A percentile compares a stretch with the other conserved stretches of the same genome.
Evolutionary conservation across 2,797 vertebrate species (phyloP).

Genomic region (Falco cherrug): DNA sequence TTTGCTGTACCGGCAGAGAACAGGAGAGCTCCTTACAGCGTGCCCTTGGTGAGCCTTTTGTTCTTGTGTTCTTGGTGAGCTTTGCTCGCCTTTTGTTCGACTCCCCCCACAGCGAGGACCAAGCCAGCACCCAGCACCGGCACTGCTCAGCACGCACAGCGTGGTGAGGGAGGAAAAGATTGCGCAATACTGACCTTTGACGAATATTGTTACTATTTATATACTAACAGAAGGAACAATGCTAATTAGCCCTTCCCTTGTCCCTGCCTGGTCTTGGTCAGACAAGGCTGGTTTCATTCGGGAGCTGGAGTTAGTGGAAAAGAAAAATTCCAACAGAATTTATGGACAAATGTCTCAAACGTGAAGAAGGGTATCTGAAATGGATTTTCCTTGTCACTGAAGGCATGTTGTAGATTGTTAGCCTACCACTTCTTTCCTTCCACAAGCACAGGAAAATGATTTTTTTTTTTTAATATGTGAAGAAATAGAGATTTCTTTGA

Average conservation of each 20-base stretch:
- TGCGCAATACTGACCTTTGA: background rate
- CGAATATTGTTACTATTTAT: fast-evolving
- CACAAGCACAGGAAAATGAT: background rate
- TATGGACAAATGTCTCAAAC: background rate
- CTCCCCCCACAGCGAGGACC: background rate
- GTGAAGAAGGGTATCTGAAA: background rate
- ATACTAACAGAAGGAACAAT: background rate
- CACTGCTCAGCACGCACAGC: background rate
- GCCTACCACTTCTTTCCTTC: background rate
- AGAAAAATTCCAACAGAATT: background rate
- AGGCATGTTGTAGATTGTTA: background rate
- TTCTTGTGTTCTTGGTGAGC: too few relatives aligned
- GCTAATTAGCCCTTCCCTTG: background rate
- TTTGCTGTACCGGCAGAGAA: background rate
- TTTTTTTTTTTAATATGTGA: slow-evolving; percentile 45
- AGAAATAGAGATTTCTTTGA: slow-evolving; percentile 56
- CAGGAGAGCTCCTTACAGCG: background rate
- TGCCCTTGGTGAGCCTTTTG: too few relatives aligned
- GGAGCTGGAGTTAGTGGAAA: background rate
- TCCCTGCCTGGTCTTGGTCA: background rate
- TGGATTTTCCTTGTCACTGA: background rate
- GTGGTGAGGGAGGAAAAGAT: background rate
- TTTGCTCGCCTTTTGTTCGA: background rate
- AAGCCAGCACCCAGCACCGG: background rate
- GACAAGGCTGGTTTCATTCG: background rate